These are phyloP conservation scores for Rhynchonema sp. DNA, from an alignment of 2,888 invertebrate genomes.

Conservation along the genomic window DNA sequence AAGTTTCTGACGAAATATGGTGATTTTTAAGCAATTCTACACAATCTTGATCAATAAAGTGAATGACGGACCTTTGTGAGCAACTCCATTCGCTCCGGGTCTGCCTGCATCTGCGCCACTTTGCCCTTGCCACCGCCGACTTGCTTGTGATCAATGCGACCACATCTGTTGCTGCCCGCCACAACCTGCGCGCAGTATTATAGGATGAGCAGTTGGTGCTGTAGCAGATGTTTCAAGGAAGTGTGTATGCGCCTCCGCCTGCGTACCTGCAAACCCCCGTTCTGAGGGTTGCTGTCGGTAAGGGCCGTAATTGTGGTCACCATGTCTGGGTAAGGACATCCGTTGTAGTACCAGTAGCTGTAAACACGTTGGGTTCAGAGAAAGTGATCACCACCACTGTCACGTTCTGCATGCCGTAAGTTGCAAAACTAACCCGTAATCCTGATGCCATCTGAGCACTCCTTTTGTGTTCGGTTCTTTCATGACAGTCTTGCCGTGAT, in stretches of 20 bases:
- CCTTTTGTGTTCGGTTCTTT: neutral
- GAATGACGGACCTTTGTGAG: too few relatives aligned
- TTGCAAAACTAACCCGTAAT: neutral
- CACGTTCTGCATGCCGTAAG: too few relatives aligned
- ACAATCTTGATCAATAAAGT: too few relatives aligned
- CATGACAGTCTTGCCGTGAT: neutral
- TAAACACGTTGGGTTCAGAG: neutral
- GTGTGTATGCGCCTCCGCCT: too few relatives aligned
- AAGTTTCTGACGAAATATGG: neutral
- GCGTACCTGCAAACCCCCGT: too few relatives aligned
- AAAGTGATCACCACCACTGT: neutral
- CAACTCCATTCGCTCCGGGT: neutral
- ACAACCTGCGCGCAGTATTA: neutral
- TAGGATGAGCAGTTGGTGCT: too few relatives aligned
- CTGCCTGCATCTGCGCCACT: neutral
- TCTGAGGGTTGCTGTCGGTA: neutral
- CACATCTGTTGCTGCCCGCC: neutral
- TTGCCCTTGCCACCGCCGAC: neutral
- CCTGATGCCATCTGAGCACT: constrained; percentile 1
- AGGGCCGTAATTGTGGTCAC: neutral
- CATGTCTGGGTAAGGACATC: neutral
- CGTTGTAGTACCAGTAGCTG: neutral
- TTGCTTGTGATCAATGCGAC: neutral
- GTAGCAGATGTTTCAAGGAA: too few relatives aligned
- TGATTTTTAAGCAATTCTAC: too few relatives aligned